Evolutionary conservation across 2,797 vertebrate genomes (phyloP).

Genomic region (Hypotaenidia philippensis): DNA sequence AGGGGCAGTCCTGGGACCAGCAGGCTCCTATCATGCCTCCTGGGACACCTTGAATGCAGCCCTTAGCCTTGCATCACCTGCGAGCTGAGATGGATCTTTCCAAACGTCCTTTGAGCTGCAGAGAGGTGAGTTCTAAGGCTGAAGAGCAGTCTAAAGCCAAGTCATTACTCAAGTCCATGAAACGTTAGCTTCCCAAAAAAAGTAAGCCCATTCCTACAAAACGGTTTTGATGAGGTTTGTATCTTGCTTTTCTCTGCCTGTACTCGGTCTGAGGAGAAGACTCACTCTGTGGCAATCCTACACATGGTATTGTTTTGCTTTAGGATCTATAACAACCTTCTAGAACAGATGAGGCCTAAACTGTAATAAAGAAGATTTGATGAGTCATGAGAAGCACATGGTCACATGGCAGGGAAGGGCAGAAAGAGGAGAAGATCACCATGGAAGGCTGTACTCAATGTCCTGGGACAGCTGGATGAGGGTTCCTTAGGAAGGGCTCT

Average conservation of each 20-base stretch:
- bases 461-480: background rate
- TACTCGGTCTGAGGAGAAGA: background rate
- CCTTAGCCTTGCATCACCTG: background rate
- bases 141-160: background rate
- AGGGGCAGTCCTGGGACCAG: background rate
- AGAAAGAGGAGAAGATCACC: background rate
- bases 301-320: background rate
- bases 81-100: background rate
- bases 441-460: background rate
- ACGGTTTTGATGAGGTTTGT: background rate
- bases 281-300: background rate
- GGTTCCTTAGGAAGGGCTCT: background rate
- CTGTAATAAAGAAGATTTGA: background rate
- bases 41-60: background rate
- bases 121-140: background rate
- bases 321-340: background rate
- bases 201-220: background rate
- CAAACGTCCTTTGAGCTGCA: background rate
- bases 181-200: background rate
- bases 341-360: background rate
- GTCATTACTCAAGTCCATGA: background rate
- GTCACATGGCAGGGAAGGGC: background rate
- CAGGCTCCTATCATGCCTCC: rapidly evolving
- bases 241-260: background rate
- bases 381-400: background rate